Conservation (phyloP, 2,797 vertebrate genomes). For the Harpagifer antarcticus region DNA sequence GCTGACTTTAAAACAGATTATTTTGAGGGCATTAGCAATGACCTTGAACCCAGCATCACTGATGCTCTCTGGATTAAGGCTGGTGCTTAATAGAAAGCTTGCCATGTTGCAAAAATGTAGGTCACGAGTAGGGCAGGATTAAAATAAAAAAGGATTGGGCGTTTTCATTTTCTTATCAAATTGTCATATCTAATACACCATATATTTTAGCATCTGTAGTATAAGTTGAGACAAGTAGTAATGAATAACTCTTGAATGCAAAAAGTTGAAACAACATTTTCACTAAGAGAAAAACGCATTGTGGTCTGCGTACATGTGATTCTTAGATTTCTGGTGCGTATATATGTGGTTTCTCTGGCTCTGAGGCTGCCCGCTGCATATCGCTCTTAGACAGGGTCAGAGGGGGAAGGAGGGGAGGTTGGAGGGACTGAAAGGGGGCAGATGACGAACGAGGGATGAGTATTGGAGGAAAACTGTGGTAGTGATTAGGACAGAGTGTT, state of each 20-base stretch:
- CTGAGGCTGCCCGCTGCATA: conserved; percentile 92
- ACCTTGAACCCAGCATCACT: conserved; percentile 2
- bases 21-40: conserved; percentile 9
- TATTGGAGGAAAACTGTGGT: conserved; percentile 55
- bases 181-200: no score
- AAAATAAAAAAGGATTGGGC: conserved; percentile 7
- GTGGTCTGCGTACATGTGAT: conserved; percentile 26
- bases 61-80: conserved; percentile 12
- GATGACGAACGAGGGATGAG: conserved; percentile 62
- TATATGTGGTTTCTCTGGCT: conserved; percentile 86
- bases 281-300: not conserved
- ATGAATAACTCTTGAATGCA: not conserved
- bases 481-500: conserved; percentile 74
- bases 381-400: conserved; percentile 81
- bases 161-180: no score
- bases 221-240: not conserved
- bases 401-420: conserved; percentile 72
- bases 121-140: conserved; percentile 1
- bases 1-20: not conserved
- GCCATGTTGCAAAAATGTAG: conserved; percentile 5
- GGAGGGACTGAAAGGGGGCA: conserved; percentile 55
- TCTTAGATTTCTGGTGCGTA: conserved; percentile 16
- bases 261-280: not conserved
- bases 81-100: conserved; percentile 29
- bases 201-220: not conserved